A percentile compares a stretch with the other conserved stretches of the same genome.
phyloP scores from a whole-genome alignment of 2,888 invertebrate species.

The Yponomeuta plumbellus region DNA sequence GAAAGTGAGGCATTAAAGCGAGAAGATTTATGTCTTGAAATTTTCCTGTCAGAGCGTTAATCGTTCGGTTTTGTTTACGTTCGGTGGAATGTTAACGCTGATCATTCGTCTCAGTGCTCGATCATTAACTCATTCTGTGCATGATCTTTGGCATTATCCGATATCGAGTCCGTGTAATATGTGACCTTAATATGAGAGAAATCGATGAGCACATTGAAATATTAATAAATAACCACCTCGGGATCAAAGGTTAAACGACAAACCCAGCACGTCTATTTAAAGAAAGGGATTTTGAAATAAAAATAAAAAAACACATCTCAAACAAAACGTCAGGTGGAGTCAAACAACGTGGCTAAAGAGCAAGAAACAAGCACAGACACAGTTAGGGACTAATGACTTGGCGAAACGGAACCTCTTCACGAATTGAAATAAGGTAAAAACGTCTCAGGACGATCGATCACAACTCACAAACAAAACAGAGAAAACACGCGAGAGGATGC shows the following conservation, averaged over 20 bases:
- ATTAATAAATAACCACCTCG: not conserved
- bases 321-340: not conserved
- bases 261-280: not conserved
- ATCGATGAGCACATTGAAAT: conserved; percentile 29
- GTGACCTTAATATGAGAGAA: conserved; percentile 31
- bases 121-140: conserved; percentile 10
- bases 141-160: conserved; percentile 14
- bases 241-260: not conserved
- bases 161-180: conserved; percentile 5
- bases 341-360: not conserved
- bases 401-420: conserved; percentile 65
- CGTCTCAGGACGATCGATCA: conserved; percentile 68
- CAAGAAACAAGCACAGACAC: conserved; percentile 2
- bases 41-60: conserved; percentile 43
- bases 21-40: conserved; percentile 57
- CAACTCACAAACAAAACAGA: conserved; percentile 66
- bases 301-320: not conserved
- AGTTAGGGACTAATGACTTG: conserved; percentile 57
- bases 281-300: not conserved
- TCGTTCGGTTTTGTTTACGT: conserved; percentile 29
- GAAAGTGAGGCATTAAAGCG: conserved; percentile 37
- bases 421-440: conserved; percentile 72
- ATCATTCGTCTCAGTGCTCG: conserved; percentile 11
- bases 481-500: conserved; percentile 68
- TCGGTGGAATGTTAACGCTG: conserved; percentile 17